Conservation (phyloP, 2,888 invertebrate genomes). For the Lasius platythorax region DNA sequence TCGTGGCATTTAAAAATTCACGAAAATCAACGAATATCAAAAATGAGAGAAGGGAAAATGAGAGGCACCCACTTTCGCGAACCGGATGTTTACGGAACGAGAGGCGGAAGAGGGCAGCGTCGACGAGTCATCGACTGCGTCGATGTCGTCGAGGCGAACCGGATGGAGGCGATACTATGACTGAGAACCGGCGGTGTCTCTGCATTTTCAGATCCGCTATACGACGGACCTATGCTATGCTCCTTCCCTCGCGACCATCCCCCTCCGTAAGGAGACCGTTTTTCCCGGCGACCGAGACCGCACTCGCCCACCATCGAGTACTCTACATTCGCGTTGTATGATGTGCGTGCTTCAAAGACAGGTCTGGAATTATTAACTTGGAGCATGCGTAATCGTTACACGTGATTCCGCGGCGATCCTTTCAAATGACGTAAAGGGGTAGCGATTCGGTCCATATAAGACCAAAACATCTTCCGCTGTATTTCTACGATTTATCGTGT, state of each 20-base stretch:
- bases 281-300: conserved; percentile 54
- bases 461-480: neutral
- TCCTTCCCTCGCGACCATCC: conserved; percentile 67
- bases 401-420: conserved; percentile 24
- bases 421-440: conserved; percentile 34
- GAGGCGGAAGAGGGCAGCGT: conserved; percentile 31
- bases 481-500: neutral
- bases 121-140: conserved; percentile 47
- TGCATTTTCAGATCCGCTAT: conserved; percentile 71
- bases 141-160: conserved; percentile 72
- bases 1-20: conserved; percentile 14
- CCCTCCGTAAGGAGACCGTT: conserved; percentile 64
- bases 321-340: conserved; percentile 50
- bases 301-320: conserved; percentile 65
- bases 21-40: neutral
- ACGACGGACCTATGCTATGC: conserved; percentile 64
- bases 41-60: neutral
- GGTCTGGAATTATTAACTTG: conserved; percentile 6
- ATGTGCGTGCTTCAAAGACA: conserved; percentile 14
- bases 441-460: conserved; percentile 35
- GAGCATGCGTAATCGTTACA: conserved; percentile 28
- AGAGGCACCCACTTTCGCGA: conserved; percentile 26
- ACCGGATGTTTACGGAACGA: conserved; percentile 16
- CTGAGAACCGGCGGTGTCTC: conserved; percentile 75
- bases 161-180: conserved; percentile 79